Conservation (phyloP, 2,113 vertebrate species). For the Sinocyclocheilus grahami region DNA sequence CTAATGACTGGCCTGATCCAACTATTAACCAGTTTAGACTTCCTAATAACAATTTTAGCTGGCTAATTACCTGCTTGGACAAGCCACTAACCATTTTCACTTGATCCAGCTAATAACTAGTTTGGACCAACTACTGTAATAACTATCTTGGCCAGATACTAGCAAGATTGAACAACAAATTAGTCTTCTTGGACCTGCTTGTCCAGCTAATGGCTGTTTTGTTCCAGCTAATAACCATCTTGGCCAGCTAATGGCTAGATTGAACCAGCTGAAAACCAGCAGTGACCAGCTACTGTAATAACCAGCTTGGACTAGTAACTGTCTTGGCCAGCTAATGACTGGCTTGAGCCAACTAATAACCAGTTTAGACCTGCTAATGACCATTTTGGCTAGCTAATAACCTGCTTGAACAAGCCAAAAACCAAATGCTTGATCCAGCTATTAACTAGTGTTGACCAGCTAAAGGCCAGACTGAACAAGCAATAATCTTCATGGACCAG, state of each 20-base stretch:
- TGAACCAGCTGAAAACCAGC: no score
- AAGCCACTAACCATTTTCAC: background rate
- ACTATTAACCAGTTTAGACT: background rate
- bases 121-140: background rate
- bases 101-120: background rate
- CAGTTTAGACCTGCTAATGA: background rate
- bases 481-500: background rate
- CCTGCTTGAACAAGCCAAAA: background rate
- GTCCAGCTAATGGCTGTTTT: background rate
- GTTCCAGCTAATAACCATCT: background rate
- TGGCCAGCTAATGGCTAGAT: no score
- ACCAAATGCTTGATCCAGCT: background rate
- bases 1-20: background rate
- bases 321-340: no score
- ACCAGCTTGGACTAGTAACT: no score
- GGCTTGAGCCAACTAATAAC: background rate
- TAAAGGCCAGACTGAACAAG: background rate
- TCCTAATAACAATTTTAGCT: background rate
- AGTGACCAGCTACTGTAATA: no score
- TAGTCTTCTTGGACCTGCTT: background rate
- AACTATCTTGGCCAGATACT: background rate
- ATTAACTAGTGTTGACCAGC: background rate
- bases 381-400: background rate
- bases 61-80: background rate
- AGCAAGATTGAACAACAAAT: background rate